Conservation (phyloP, 2,888 invertebrate species). For the Tachystola acroxantha region DNA sequence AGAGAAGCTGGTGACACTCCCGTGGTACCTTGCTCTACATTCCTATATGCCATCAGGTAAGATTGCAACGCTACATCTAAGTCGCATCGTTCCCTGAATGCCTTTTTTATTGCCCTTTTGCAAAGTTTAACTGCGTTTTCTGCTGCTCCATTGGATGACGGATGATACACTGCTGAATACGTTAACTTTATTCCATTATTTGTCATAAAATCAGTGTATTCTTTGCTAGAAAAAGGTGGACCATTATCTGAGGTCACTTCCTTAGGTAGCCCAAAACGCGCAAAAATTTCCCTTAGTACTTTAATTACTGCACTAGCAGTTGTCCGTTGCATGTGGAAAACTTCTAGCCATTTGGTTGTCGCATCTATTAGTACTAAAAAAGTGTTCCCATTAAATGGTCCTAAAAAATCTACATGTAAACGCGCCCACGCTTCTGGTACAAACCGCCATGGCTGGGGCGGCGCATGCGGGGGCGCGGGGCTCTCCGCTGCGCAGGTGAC, state of each 20-base stretch:
- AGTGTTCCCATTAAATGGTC: no score
- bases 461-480: conserved; percentile 1
- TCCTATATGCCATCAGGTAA: neutral
- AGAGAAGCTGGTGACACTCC: neutral
- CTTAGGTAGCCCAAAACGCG: conserved; percentile 12
- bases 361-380: conserved; percentile 17
- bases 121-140: conserved; percentile 13
- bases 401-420: conserved; percentile 16
- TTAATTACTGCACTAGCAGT: conserved; percentile 12
- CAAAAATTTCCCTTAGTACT: conserved; percentile 9
- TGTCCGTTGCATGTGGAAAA: conserved; percentile 12
- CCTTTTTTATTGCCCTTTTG: conserved; percentile 8
- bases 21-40: conserved; percentile 1
- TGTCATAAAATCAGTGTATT: no score
- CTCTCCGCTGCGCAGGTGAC: neutral
- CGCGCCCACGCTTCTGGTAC: neutral
- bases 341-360: conserved; percentile 19
- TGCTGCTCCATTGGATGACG: conserved; percentile 15
- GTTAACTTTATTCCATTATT: conserved; percentile 6
- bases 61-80: neutral
- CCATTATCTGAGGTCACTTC: conserved; percentile 16
- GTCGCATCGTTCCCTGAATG: neutral
- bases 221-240: no score
- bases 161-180: conserved; percentile 8
- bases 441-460: conserved; percentile 5